Evolutionary conservation across 2,797 vertebrate genomes (phyloP), one percentile per base, ranked within the genome.

Genomic region (Lepidocolaptes lacrymiger): DNA sequence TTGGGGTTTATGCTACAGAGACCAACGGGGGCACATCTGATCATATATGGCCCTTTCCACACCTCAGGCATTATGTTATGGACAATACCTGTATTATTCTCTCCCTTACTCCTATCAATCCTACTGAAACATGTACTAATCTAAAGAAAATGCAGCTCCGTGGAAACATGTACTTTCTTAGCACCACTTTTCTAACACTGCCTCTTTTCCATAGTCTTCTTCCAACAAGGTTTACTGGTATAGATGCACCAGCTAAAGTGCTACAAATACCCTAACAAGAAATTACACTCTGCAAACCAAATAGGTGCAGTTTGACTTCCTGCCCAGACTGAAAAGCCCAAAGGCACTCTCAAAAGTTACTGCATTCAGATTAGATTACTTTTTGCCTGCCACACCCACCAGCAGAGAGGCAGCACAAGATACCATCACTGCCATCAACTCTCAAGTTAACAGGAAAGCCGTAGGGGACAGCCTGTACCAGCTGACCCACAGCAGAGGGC

Each of bases 401-500:
- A 5, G 4, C 0, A 41, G 34, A 69, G 51, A 46, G 81, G 22
- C 30, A 75, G 30, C 79, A 28, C 2, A 6, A 75, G 79, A 77
- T 24, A 23, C 19, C 23, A 32, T 14, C 1, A 0, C 0, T 52
- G 56, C 49, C 3, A 3, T 30, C 43, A 69, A 36, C 37, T 63
- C 61, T 8, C 4, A 5, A 58, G 43, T 39, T 55, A 58, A 59
- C 27, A 30, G 51, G 58, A 62, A 89, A 78, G 62, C 51, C 3
- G 1, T 0, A 17, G 67, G 81, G 55, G 21, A 71, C 21, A 36
- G 63, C 5, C 14, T 36, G 81, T 10, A 24, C 24, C 0, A 0
- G 11, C 36, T 85, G 81, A 77, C 49, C 44, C 46, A 26, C 1
- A 1, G 48, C 72, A 68, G 39, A 2, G 1, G 20, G 34, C 49